These are phyloP conservation scores for Oncorhynchus gorbuscha DNA, from an alignment of 2,113 vertebrate genomes.

Conservation along the genomic window DNA sequence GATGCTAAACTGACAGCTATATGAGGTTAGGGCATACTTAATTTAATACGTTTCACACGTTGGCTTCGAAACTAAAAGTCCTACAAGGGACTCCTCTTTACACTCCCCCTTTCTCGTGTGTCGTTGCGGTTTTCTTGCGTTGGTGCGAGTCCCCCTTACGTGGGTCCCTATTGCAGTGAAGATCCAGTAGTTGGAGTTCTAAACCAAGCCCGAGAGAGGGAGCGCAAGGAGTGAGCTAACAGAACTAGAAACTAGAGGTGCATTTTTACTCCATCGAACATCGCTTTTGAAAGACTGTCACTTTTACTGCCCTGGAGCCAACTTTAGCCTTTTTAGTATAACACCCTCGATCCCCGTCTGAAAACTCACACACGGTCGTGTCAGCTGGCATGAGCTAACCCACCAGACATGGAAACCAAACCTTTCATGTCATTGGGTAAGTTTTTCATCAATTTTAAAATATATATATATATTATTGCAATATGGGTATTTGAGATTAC, in stretches of 20 bases:
- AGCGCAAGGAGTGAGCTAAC: slow-evolving; percentile 56
- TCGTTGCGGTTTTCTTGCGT: slow-evolving; percentile 58
- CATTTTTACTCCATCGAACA: slow-evolving; percentile 59
- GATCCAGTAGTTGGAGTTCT: slow-evolving; percentile 77
- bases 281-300: slow-evolving; percentile 54
- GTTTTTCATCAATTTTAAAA: slow-evolving; percentile 44
- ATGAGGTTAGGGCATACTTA: no score
- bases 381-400: slow-evolving; percentile 82
- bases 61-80: background rate
- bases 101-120: slow-evolving; percentile 14
- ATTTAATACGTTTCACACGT: background rate
- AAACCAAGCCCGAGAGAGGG: slow-evolving; percentile 20
- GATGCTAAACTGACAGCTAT: no score
- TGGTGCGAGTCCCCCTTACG: slow-evolving; percentile 73
- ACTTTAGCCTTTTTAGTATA: slow-evolving; percentile 22
- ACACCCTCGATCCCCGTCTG: slow-evolving; percentile 30
- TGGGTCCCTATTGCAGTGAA: slow-evolving; percentile 69
- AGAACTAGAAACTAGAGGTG: slow-evolving; percentile 62
- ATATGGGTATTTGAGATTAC: background rate
- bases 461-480: slow-evolving; percentile 8
- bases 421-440: slow-evolving; percentile 82
- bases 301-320: slow-evolving; percentile 57
- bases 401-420: slow-evolving; percentile 79
- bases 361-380: slow-evolving; percentile 57
- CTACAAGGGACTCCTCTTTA: slow-evolving; percentile 14